These are phyloP conservation scores for Scaptomyza graminum DNA, from an alignment of 1,140 invertebrate genomes.

Conservation along the genomic window DNA sequence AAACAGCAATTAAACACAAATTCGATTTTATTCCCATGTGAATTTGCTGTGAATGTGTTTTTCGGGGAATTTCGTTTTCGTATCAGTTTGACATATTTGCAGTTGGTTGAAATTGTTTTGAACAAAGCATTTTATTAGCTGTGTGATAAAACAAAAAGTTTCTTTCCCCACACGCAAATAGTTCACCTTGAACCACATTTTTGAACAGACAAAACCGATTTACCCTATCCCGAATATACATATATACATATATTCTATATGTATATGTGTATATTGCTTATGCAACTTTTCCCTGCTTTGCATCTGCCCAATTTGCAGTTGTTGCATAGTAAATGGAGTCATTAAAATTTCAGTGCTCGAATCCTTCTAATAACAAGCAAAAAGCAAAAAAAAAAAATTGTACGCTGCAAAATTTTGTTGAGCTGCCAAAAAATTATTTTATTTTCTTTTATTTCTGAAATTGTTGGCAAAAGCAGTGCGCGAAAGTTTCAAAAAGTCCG, in stretches of 20 bases:
- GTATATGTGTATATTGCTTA: no score
- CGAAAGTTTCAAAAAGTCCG: neutral
- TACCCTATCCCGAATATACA: neutral
- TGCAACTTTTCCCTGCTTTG: no score
- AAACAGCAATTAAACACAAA: neutral
- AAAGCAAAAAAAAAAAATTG: neutral
- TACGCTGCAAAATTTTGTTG: neutral
- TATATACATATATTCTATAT: no score
- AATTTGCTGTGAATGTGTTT: no score
- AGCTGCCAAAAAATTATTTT: constrained; percentile 11
- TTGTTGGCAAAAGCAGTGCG: constrained; percentile 4
- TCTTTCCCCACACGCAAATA: neutral
- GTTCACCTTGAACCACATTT: neutral
- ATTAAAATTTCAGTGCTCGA: neutral
- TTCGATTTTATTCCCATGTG: neutral
- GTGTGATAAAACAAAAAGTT: neutral
- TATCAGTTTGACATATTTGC: neutral
- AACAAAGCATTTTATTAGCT: no score
- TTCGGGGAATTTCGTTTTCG: no score
- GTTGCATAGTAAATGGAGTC: neutral
- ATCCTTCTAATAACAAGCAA: neutral
- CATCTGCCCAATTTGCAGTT: neutral
- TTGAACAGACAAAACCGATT: neutral
- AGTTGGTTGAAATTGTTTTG: neutral
- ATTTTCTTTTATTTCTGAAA: neutral